Evolutionary conservation across 2,888 invertebrate species (phyloP), one percentile per base, ranked within the genome.

Genomic region (Stenchaetothrips biformis): DNA sequence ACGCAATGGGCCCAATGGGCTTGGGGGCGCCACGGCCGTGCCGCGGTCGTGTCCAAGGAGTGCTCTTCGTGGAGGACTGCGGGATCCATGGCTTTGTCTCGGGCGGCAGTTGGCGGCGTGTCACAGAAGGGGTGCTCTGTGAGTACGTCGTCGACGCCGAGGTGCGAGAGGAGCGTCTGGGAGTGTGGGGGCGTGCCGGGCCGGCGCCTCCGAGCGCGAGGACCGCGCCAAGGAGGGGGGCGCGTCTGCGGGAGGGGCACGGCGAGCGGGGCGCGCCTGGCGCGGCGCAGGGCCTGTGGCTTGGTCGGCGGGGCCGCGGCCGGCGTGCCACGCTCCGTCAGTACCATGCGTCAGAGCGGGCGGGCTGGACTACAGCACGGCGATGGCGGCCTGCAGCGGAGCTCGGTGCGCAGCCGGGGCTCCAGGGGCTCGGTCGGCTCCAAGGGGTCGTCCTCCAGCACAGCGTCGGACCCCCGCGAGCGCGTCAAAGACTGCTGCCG

Each of bases 401-500:
- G 90, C 80, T 92, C 92, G 21, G 87, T 91, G 85, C 88, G 91
- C 82, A 92, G 92, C 84, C 86, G 88, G 47, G 88, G 88, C 79
- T 88, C 89, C 92, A 1, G 91, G 92, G 0, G 90, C 91, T 77
- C 82, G 84, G 80, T 74, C 78, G 80, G 78, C 62, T 81, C 80
- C 81, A 82, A 80, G 77, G 88, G 88, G 79, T 88, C 89, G 77
- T 92, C 91, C 47, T 92, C 92, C 77, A 91, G 90, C 81, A 89
- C 83, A 6, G 83, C 83, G 7, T 83, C 90, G 85, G 92, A 93
- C 84, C 91, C 93, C 0, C 88, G 92, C 53, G 94, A 94, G 85
- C 93, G 92, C 85, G 90, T 95, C 81, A 95, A 94, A 87, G 93
- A 95, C 85, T 96, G 95, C 86, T 93, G 94, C 84, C 90, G 96